Base-by-base conservation (phyloP, 2,797 vertebrate genomes). In the Enteromius unitaeniatus region DNA sequence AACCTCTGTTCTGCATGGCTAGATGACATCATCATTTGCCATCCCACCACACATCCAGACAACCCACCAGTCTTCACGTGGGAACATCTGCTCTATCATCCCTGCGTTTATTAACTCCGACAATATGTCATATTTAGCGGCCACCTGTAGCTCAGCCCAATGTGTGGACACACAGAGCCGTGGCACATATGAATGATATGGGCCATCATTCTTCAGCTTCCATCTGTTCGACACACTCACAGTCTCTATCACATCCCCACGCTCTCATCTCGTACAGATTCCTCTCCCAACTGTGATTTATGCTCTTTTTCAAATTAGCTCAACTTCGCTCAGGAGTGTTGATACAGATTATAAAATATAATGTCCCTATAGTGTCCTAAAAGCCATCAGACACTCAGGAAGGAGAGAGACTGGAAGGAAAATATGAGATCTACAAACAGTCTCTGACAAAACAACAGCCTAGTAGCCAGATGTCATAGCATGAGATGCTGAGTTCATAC, bases 71-170 rank as follows among this genome's bases (percentile, higher is more conserved):
- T 53, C 78, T 14, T 72, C 79, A 47, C 17, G 1, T 21, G 0
- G 68, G 47, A 76, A 67, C 72, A 83, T 83, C 70, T 83, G 81
- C 53, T 31, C 31, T 15, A 19, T 82, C 45, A 75, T 68, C 72
- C 55, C 49, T 28, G 23, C 34, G n/a, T 83, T 75, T 83, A 83
- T 76, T 75, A 72, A 60, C 51, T 62, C 23, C 62, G 79, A 55
- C 73, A 68, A 28, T 76, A 65, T 67, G 81, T 83, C 70, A 68
- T 83, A 83, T 67, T 76, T 75, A 83, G 28, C 28, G n/a, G 58
- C 55, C 80, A 74, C 80, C 80, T 82, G 80, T 82, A 74, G 81
- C 72, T 40, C 26, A 74, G 55, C 55, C 21, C 68, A 60, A 42
- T 81, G 55, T 81, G 79, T 72, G 72, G 81, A 77, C 62, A 76